Base-by-base conservation (phyloP, 2,113 vertebrate genomes). In the Chrysemys picta region DNA sequence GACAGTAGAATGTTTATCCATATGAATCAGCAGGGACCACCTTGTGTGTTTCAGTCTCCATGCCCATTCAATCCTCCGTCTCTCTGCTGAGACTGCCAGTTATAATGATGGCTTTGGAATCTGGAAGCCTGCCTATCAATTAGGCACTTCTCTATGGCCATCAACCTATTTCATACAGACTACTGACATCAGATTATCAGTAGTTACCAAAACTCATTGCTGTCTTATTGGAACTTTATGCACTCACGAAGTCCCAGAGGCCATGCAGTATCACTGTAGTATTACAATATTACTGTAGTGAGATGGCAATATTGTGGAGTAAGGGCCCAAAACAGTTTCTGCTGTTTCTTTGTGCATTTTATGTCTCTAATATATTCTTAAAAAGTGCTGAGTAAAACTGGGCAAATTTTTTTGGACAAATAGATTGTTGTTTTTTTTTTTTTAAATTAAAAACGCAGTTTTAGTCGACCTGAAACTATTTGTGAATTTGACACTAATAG, bases 211-310 rank as follows among this genome's bases (percentile, higher is more conserved):
- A 45, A 45, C 45, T 45, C 45, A 45, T 45, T 45, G 45, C 45
- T 45, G 45, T 19, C 22, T 79, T 56, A 5, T 13, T 65, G 65
- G 22, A 93, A 54, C 27, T 57, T 19, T 31, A 62, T 85, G 42
- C 35, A 85, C 80, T 47, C 76, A 1, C 52, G 27, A 25, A 83
- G 31, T 65, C 13, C 27, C 62, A 65, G 29, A 65, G 29, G 53
- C 22, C 29, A 47, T 2, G 8, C 9, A n/a, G 31, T 75, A 22
- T 47, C 24, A 45, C 0, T 0, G 25, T 10, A 25, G 45, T 0
- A 0, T 49, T 93, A 93, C 90, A 49, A 87, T 83, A 65, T 65
- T 65, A 17, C 14, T 65, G 8, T n/a, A 65, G 62, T 65, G 17
- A 65, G 12, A 17, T 16, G 17, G 31, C 16, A n/a, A 65, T 65